Evolutionary conservation across 2,888 invertebrate species (phyloP).

Genomic region (Xylota segnis): DNA sequence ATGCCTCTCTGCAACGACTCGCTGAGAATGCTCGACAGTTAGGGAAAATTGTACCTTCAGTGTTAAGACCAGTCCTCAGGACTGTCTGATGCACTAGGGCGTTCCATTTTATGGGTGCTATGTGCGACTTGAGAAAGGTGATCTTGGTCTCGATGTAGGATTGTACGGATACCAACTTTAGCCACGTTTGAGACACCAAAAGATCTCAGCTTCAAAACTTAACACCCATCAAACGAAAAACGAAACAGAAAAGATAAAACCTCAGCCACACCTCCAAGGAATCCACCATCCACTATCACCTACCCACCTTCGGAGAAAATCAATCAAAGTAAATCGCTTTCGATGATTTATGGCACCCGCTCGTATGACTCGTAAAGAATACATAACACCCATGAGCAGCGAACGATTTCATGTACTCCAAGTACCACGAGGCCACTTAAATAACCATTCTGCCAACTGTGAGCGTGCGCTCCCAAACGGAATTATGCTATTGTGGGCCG

Average conservation of each 20-base stretch:
- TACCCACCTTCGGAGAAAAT: conserved; percentile 58
- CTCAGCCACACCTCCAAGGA: neutral
- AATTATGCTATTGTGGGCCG: conserved; percentile 57
- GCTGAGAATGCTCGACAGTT: too few species aligned
- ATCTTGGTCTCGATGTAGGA: too few species aligned
- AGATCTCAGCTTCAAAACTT: too few species aligned
- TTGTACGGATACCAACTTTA: too few species aligned
- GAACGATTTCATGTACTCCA: conserved; percentile 26
- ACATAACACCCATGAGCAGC: conserved; percentile 33
- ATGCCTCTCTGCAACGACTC: too few species aligned
- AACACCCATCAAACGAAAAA: too few species aligned
- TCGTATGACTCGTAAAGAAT: conserved; percentile 28
- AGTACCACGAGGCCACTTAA: conserved; percentile 57
- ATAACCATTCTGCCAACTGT: conserved; percentile 42
- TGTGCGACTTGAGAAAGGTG: too few species aligned
- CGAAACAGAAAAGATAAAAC: neutral
- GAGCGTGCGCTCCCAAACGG: conserved; percentile 39
- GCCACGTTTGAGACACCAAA: too few species aligned
- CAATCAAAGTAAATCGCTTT: conserved; percentile 70
- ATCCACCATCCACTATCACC: conserved; percentile 34
- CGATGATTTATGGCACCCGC: conserved; percentile 68
- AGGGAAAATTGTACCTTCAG: too few species aligned
- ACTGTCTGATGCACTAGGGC: too few species aligned
- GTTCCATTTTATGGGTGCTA: too few species aligned
- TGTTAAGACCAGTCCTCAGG: too few species aligned